Base-by-base conservation (phyloP, 2,113 vertebrate species). In the Vimba vimba region DNA sequence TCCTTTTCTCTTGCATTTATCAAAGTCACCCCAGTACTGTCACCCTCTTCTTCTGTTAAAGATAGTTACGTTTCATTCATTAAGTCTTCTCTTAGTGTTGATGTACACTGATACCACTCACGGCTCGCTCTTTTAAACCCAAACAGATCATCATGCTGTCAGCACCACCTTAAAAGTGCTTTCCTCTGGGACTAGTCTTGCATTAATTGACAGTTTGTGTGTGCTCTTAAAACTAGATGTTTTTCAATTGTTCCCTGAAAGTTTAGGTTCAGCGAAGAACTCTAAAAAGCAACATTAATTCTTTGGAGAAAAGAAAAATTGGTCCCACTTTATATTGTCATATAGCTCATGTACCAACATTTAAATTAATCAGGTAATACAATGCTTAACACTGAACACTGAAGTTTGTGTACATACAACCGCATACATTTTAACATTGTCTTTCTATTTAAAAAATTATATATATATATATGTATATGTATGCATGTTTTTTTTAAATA, bases 51-150 rank as follows among this genome's bases (percentile, higher is more conserved):
- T 17, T 73, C 8, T 30, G 36, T 45, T 68, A 77, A 80, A 90
- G 68, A 81, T 88, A 76, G 79, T 86, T 83, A 33, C 55, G 79
- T 85, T 86, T 30, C 43, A 33, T 86, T 43, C 30, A 66, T 33
- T 39, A 13, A 23, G 69, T 23, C 39, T 83, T 43, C 64, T 33
- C 52, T 52, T 19, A 33, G 13, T n/a, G 6, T 52, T 71, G 62
- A 77, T 47, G 25, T 17, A 69, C 47, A 19, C 19, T 76, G 43
- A 59, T 47, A 30, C 74, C 30, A 77, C 52, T 78, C 47, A 57
- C 19, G 13, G 52, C 74, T 9, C 8, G 15, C 25, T 23, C 19
- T 5, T 27, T 78, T 57, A 30, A 5, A 50, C 73, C 25, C 76
- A 57, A 17, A 69, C 73, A 83, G 25, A 27, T 84, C 11, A 52